Percentiles rank a stretch among this genome's conserved stretches.
phyloP scores from a whole-genome alignment of 2,797 vertebrate genomes.

The Hybognathus amarus region DNA sequence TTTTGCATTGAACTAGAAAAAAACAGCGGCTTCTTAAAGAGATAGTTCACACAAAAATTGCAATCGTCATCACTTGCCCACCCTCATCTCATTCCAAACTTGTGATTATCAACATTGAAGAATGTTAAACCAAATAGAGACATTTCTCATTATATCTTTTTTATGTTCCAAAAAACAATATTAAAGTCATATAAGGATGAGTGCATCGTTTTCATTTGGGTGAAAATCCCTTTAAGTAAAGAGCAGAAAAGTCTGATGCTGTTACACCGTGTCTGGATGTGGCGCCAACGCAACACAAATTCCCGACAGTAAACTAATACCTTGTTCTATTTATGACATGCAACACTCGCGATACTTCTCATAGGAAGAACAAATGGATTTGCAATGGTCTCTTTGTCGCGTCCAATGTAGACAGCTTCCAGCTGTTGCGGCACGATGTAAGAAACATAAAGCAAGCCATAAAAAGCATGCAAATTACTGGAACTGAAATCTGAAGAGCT shows the following conservation, averaged over 20 bases:
- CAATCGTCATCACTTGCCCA: neutral
- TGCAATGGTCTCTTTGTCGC: too few species aligned
- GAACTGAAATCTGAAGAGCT: neutral
- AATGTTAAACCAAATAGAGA: neutral
- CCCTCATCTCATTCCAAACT: neutral
- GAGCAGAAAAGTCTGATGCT: neutral
- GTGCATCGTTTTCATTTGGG: neutral
- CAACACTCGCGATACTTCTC: too few species aligned
- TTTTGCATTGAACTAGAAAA: neutral
- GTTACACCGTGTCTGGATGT: too few species aligned
- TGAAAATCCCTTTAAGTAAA: neutral
- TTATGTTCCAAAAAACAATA: neutral
- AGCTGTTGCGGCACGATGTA: neutral
- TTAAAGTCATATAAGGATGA: neutral
- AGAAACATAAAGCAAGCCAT: neutral
- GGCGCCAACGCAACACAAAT: too few species aligned
- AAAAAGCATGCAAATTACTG: constrained; percentile 7
- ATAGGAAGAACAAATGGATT: too few species aligned
- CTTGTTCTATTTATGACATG: too few species aligned
- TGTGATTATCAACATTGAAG: too few species aligned
- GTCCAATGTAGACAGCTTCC: too few species aligned
- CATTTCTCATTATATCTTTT: neutral
- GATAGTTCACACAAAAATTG: neutral
- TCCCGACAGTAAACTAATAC: too few species aligned
- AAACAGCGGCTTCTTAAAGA: neutral